These are phyloP conservation scores for Antrozous pallidus DNA, from an alignment of 2,797 vertebrate genomes.

Conservation along the genomic window DNA sequence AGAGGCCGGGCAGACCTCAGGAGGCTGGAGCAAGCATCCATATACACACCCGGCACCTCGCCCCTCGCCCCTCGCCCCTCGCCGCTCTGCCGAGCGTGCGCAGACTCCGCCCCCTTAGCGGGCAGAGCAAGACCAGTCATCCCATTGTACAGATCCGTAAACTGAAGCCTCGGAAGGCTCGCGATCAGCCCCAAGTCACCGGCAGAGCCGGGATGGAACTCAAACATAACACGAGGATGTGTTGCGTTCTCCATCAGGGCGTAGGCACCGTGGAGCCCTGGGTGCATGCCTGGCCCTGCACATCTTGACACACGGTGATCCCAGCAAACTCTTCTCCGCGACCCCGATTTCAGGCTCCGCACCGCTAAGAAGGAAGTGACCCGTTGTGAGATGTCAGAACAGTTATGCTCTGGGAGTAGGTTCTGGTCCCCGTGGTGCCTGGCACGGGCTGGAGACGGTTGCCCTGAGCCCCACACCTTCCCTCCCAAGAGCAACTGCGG, in stretches of 20 bases:
- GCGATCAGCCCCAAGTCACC: not conserved
- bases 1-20: slow-evolving; percentile 48
- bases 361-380: not conserved
- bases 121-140: not conserved
- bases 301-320: not conserved
- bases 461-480: not conserved
- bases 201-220: not conserved
- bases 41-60: slow-evolving; percentile 28
- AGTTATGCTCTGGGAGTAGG: not conserved
- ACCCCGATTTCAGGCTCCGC: not conserved
- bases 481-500: not conserved
- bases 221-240: not conserved
- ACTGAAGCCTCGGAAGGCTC: not conserved
- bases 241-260: not conserved
- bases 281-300: not conserved
- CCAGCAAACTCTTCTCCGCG: not conserved
- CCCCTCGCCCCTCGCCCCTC: slow-evolving; percentile 38
- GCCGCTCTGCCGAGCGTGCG: slow-evolving; percentile 66
- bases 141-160: slow-evolving; percentile 55
- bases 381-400: not conserved
- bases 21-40: slow-evolving; percentile 41
- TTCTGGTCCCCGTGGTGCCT: not conserved
- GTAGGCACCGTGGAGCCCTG: not conserved
- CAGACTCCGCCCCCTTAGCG: slow-evolving; percentile 66
- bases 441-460: not conserved